Base-by-base conservation (phyloP, 2,113 vertebrate genomes). In the Albula glossodonta region DNA sequence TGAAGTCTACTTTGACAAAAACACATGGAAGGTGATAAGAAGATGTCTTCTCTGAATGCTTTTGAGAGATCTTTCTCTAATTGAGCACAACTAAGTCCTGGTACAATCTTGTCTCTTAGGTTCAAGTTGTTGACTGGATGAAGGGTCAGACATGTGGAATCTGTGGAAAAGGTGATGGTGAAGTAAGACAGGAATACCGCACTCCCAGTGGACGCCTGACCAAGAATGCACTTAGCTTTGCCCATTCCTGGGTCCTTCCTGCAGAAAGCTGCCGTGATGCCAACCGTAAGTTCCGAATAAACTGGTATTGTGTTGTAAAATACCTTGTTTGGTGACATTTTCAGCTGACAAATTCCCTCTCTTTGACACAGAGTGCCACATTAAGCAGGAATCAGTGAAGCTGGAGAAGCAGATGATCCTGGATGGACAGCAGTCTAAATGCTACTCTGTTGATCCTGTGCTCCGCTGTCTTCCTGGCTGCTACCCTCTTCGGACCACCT, bases 71-170 rank as follows among this genome's bases (percentile, higher is more conserved):
- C 82, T 5, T 13, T 81, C 5, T 48, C 19, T 5, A 22, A 48
- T 60, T 60, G 51, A 51, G 4, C 8, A 51, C 12, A 57, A 4
- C 49, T 81, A 15, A 70, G 4, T 78, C 41, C 12, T 60, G 7
- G 17, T 5, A 74, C 17, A 0, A 11, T 41, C 15, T 86, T 89
- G 90, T 81, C 81, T 57, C 84, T n/a, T n/a, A 97, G 97, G 87
- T 97, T 89, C 79, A 91, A 88, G 89, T 96, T 88, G 88, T 91
- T 48, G 93, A 96, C 90, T 96, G 95, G 95, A 97, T 97, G 96
- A 92, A 85, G 88, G 96, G 95, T 82, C 90, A 96, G 91, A 96
- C 94, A 0, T 96, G 94, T 88, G 96, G 96, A 85, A 89, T 97
- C 56, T 97, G 96, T 89, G 97, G 96, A 92, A 96, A 88, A 81